A percentile compares a stretch with the other conserved stretches of the same genome.
Conservation (phyloP, 2,888 invertebrate species). For the Pasiphila rectangulata region DNA sequence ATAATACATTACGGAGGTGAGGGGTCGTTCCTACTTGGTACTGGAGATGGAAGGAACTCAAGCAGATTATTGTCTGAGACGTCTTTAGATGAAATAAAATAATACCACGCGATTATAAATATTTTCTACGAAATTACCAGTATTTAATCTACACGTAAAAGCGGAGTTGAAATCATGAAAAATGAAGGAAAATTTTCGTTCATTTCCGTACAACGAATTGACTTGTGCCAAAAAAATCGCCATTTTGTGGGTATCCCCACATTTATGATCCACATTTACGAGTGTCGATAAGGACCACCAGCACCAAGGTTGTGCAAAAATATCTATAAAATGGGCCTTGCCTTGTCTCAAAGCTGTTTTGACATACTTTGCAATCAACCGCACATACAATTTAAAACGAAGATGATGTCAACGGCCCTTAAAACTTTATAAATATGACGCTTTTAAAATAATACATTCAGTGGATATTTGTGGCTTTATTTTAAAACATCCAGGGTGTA, state of each 20-base stretch:
- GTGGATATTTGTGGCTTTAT: conserved; percentile 21
- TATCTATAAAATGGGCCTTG: conserved; percentile 5
- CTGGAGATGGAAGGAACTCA: background rate
- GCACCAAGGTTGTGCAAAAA: conserved; percentile 10
- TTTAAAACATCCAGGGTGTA: too few species aligned
- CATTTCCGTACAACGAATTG: too few species aligned
- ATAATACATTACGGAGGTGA: conserved; percentile 16
- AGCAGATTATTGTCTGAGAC: background rate
- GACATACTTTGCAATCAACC: conserved; percentile 15
- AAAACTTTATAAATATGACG: conserved; percentile 28
- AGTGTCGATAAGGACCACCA: conserved; percentile 4
- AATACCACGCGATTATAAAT: too few species aligned
- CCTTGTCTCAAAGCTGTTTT: conserved; percentile 12
- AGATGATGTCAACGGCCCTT: conserved; percentile 28
- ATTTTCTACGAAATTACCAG: too few species aligned
- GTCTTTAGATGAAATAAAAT: too few species aligned
- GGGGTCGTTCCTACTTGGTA: background rate
- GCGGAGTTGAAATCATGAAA: too few species aligned
- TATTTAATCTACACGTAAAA: too few species aligned
- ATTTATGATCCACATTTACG: too few species aligned
- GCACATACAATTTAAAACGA: conserved; percentile 21
- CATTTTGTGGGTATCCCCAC: too few species aligned
- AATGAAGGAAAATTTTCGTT: too few species aligned
- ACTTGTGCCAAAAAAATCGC: too few species aligned
- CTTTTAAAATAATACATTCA: conserved; percentile 28